These are phyloP conservation scores for Psittacula echo DNA, from an alignment of 2,797 vertebrate species.

Conservation along the genomic window DNA sequence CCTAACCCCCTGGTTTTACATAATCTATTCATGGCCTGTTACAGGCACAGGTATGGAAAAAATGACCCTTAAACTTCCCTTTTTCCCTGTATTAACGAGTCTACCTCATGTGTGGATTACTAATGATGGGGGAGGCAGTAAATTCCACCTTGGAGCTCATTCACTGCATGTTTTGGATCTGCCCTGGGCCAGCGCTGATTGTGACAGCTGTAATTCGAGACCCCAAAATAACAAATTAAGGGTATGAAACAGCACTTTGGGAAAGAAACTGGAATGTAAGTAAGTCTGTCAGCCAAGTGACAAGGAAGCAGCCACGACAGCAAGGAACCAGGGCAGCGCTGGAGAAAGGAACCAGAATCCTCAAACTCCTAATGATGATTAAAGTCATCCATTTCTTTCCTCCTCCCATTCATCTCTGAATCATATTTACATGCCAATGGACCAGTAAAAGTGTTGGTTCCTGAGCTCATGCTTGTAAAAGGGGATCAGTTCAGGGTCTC, in stretches of 20 bases:
- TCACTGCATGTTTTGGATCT: not conserved
- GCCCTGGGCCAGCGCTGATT: not conserved
- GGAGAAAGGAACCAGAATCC: not conserved
- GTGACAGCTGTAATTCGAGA: not conserved
- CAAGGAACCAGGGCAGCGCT: not conserved
- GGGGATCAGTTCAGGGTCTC: not conserved
- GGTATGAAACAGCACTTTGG: not conserved
- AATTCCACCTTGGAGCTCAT: not conserved
- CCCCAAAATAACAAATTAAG: not conserved
- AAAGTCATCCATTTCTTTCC: not conserved
- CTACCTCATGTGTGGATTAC: not conserved
- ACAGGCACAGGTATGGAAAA: not conserved
- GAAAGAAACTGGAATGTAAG: not conserved
- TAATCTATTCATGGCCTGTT: not conserved
- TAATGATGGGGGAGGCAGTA: not conserved
- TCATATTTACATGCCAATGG: not conserved
- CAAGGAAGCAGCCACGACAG: not conserved
- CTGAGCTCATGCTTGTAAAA: accelerated
- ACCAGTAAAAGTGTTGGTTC: not conserved
- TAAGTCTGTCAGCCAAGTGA: not conserved
- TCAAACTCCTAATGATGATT: not conserved
- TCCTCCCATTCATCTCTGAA: not conserved
- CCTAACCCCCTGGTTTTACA: not conserved
- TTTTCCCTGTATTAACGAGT: not conserved
- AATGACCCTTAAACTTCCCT: not conserved